Base-by-base conservation (phyloP, 2,888 invertebrate genomes). In the Phyto melanocephala region DNA sequence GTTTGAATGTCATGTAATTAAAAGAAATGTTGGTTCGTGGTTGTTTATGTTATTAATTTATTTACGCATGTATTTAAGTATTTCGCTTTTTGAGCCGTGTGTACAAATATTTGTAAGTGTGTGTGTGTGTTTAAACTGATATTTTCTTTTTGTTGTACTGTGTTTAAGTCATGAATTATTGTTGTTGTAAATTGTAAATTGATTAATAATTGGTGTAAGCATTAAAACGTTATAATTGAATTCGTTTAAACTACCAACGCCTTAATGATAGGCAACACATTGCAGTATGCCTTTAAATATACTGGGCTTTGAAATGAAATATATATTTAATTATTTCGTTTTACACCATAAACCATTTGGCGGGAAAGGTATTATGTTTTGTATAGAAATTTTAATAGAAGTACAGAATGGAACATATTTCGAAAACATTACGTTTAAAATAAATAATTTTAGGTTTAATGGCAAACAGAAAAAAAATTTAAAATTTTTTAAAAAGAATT, bases 171-270 rank as follows among this genome's bases (percentile, higher is more conserved):
- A 68, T 70, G 77, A 15, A 47, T 70, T 42, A 37, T 65, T 47
- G 6, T 7, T 24, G 8, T 28, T 60, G 20, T 62, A 45, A 50
- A 74, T 62, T 60, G 17, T 45, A 54, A 74, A 80, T 62, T 80
- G 63, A 68, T 80, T 52, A 74, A 47, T 68, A 62, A 62, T 56
- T 40, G n/a, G 62, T 74, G 6, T 28, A 54, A 58, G 8, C 11
- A 24, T 60, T 60, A 56, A 68, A 67, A 35, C 74, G n/a, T 62
- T 75, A 35, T 80, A 74, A 80, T 74, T 74, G 24, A 50, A 50
- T 58, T 72, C 50, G 45, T 74, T 62, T 62, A 42, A 65, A 67
- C 60, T 60, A 72, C 20, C 52, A 74, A 54, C 63, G 68, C 74
- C 68, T 70, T 40, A 68, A 68, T 75, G 47, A 45, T 56, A 60